phyloP scores from a whole-genome alignment of 2,113 vertebrate species.

The Stomatorhinus ivindoensis region DNA sequence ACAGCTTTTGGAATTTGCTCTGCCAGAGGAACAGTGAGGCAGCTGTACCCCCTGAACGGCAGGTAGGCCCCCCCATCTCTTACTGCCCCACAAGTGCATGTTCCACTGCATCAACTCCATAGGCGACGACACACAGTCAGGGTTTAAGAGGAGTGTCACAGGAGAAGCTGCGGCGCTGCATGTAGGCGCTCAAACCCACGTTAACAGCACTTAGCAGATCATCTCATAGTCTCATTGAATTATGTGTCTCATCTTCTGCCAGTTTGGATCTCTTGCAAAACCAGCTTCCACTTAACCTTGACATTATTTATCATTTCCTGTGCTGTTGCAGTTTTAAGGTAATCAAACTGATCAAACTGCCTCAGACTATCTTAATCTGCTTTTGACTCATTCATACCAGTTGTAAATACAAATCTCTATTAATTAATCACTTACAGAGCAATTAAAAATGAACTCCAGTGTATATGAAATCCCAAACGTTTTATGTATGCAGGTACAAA shows the following conservation, averaged over 20 bases:
- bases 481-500: background rate
- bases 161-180: background rate
- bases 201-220: background rate
- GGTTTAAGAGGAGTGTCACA: background rate
- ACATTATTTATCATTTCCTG: background rate
- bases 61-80: slow-evolving; percentile 61
- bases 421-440: background rate
- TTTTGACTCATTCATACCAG: background rate
- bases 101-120: background rate
- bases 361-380: background rate
- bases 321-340: background rate
- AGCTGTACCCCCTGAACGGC: slow-evolving; percentile 45
- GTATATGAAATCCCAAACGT: background rate
- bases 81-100: background rate
- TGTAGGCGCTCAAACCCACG: background rate
- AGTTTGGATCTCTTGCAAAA: background rate
- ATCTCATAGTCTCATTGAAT: background rate
- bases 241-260: background rate
- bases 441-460: background rate
- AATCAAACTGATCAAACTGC: background rate
- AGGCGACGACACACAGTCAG: background rate
- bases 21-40: slow-evolving; percentile 56
- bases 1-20: slow-evolving; percentile 57
- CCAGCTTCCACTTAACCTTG: background rate
- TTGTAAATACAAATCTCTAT: background rate